Percentiles rank a stretch among this genome's conserved stretches.
phyloP scores from a whole-genome alignment of 2,113 vertebrate species.

The Gambusia holbrooki region DNA sequence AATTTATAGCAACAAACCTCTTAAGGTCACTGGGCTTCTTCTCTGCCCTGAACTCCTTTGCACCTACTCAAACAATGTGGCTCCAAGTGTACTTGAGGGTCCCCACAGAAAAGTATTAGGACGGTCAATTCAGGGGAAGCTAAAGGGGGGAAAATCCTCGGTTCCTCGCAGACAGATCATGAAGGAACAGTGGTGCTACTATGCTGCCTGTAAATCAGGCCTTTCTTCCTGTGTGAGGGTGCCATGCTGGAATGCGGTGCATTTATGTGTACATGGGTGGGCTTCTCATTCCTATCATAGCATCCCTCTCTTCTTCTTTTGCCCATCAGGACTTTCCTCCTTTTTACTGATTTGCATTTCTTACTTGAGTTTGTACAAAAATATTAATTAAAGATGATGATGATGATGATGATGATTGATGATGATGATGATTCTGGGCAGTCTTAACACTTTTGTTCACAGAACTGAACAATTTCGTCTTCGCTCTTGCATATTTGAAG shows the following conservation, averaged over 20 bases:
- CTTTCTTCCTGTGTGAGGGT: slow-evolving; percentile 77
- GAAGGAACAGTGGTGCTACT: slow-evolving; percentile 71
- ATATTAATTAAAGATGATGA: neutral
- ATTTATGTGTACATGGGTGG: slow-evolving; percentile 78
- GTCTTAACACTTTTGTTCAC: neutral
- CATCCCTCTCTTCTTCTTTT: slow-evolving; percentile 54
- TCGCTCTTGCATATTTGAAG: too few relatives aligned
- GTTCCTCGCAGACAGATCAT: slow-evolving; percentile 34
- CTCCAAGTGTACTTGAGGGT: slow-evolving; percentile 25
- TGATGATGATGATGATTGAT: too few relatives aligned
- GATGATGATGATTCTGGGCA: neutral
- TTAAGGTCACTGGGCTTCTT: slow-evolving; percentile 35
- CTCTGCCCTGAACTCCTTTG: neutral
- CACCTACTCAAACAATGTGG: slow-evolving; percentile 19
- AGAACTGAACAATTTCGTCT: too few relatives aligned
- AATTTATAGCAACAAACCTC: slow-evolving; percentile 11
- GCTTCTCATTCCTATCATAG: slow-evolving; percentile 75
- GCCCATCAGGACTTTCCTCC: slow-evolving; percentile 41
- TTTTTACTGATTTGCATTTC: slow-evolving; percentile 13
- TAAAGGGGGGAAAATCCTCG: slow-evolving; percentile 49
- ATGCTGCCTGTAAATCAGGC: slow-evolving; percentile 74
- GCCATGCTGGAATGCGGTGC: slow-evolving; percentile 72
- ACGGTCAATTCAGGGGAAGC: slow-evolving; percentile 45
- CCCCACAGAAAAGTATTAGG: slow-evolving; percentile 40
- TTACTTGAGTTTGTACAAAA: slow-evolving; percentile 23